Conservation (phyloP, 2,888 invertebrate species). For the Brenthis daphne region DNA sequence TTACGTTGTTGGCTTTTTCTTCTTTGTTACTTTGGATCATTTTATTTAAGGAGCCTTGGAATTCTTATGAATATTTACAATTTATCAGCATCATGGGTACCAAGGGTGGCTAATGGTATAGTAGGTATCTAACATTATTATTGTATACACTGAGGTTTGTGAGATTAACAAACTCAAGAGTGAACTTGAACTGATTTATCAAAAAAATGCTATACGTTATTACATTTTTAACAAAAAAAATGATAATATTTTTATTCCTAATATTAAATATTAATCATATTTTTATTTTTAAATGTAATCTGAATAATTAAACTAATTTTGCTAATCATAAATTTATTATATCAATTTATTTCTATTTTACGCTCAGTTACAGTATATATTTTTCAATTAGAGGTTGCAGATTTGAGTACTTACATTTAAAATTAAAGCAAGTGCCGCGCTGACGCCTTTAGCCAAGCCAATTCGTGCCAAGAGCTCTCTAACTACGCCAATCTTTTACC, state of each 20-base stretch:
- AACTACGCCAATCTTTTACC: not conserved
- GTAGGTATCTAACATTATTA: too few species aligned
- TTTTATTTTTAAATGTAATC: too few species aligned
- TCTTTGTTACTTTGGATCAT: constrained; percentile 17
- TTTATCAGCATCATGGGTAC: constrained; percentile 3
- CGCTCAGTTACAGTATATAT: not conserved
- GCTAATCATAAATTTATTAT: too few species aligned
- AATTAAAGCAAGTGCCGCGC: not conserved
- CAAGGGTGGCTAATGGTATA: too few species aligned
- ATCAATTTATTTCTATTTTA: not conserved
- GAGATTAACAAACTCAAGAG: too few species aligned
- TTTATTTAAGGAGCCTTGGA: not conserved
- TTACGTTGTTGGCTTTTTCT: constrained; percentile 30
- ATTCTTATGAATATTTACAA: not conserved
- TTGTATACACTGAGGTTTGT: too few species aligned
- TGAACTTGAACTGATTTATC: too few species aligned
- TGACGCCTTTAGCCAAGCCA: constrained; percentile 2
- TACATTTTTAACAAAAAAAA: too few species aligned
- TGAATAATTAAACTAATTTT: too few species aligned
- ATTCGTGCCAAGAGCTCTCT: constrained; percentile 4
- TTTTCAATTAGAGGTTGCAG: not conserved
- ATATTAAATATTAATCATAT: too few species aligned
- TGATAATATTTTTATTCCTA: too few species aligned
- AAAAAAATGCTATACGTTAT: too few species aligned
- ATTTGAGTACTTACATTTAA: not conserved